Evolutionary conservation across 1,140 invertebrate genomes (phyloP), one percentile per base, ranked within the genome.

Genomic region (Lysiphlebus fabarum): DNA sequence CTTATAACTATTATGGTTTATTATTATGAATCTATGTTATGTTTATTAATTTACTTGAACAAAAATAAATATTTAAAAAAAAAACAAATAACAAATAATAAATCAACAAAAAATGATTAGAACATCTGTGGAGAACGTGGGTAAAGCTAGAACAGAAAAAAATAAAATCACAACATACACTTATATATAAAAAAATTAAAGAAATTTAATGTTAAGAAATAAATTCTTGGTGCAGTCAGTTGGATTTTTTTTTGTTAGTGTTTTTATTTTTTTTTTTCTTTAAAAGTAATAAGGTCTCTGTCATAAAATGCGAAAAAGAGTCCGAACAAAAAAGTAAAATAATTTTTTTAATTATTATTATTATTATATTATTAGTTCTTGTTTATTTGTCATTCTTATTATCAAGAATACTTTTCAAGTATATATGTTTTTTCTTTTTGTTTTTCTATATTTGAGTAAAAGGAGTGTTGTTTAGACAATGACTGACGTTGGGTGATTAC

Each of bases 401-500:
- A 59, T 59, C 42, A 59, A 53, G 53, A 59, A 53, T 53, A 26
- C 4, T 26, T 26, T 26, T 26, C 17, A 26, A 26, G 17, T 26
- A 26, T 26, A 26, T 26, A 26, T 26, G 17, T 26, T 26, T 60
- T 54, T 54, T 34, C 47, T 55, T 48, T 47, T 54, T 44, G 11
- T 59, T 62, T 58, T 62, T 58, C 61, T 62, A 58, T 62, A 49
- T 49, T 26, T 56, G 56, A 62, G 53, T 26, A 47, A 62, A 53
- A 44, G 58, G 51, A 59, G 51, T 59, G 70, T 72, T 75, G 67
- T 68, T 69, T 69, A 72, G 66, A 65, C 65, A 68, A 71, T 72
- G 76, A 75, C 72, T 76, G 76, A 76, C 72, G 68, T 74, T 76
- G 74, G 75, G 74, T 79, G 77, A 78, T 78, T 71, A 77, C 74